A percentile compares a stretch with the other conserved stretches of the same genome.
Evolutionary conservation across 2,113 vertebrate species (phyloP).

Genomic region (Todiramphus chloris): DNA sequence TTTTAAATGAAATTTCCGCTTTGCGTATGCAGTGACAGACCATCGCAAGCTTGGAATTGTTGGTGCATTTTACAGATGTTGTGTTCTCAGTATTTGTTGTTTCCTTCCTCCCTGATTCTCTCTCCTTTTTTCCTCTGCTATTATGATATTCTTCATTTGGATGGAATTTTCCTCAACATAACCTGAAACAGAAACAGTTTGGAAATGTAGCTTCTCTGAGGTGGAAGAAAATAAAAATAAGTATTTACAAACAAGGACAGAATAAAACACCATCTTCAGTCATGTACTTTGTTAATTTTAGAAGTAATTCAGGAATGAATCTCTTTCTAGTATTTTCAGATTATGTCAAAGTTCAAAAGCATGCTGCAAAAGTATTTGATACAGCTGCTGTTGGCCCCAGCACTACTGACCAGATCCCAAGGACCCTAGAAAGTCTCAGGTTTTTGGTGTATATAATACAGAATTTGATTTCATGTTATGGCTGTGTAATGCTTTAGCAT

Average conservation of each 20-base stretch:
- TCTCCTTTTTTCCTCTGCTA: neutral
- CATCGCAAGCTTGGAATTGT: slow-evolving; percentile 27
- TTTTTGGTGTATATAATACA: neutral
- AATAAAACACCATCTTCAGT: neutral
- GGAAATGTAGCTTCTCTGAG: neutral
- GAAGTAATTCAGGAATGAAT: neutral
- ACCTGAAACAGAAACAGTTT: neutral
- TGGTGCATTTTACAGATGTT: slow-evolving; percentile 40
- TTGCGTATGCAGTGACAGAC: slow-evolving; percentile 7
- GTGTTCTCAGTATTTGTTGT: neutral
- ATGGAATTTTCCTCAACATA: neutral
- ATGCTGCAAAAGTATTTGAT: neutral
- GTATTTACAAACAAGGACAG: neutral
- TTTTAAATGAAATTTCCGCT: slow-evolving; percentile 56
- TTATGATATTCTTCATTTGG: slow-evolving; percentile 10
- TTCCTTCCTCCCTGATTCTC: neutral
- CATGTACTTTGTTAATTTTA: neutral
- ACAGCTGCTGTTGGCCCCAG: neutral
- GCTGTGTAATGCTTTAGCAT: neutral
- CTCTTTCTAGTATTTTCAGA: neutral
- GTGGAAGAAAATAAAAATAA: neutral
- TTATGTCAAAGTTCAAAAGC: neutral
- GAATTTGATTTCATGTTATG: neutral
- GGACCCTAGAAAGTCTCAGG: neutral
- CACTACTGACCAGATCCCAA: neutral